A percentile compares a stretch with the other conserved stretches of the same genome.
Evolutionary conservation across 2,113 vertebrate species (phyloP).

Genomic region (Istiophorus platypterus): DNA sequence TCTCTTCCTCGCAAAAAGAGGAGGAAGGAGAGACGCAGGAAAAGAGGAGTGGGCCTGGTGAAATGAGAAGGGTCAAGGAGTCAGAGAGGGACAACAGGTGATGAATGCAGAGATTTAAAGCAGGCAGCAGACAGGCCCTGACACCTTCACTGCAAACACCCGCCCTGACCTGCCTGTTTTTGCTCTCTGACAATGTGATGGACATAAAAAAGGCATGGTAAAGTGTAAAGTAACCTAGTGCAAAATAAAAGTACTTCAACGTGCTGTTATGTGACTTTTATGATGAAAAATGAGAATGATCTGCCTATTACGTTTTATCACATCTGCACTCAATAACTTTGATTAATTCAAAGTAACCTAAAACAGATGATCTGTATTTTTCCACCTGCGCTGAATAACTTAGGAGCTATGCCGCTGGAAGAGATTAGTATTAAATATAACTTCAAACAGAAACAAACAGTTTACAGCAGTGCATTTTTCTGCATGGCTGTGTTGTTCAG

Average conservation of each 20-base stretch:
- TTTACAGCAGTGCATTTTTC: constrained; percentile 72
- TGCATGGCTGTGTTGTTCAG: constrained; percentile 72
- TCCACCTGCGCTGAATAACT: constrained; percentile 25
- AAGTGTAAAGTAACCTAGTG: constrained; percentile 9
- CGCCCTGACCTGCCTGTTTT: constrained; percentile 44
- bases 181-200: constrained; percentile 14
- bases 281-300: constrained; percentile 5
- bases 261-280: neutral
- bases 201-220: constrained; percentile 27
- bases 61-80: constrained; percentile 51
- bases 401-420: constrained; percentile 6
- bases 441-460: constrained; percentile 63
- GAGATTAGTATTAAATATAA: constrained; percentile 11
- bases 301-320: neutral
- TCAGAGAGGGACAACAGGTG: constrained; percentile 53
- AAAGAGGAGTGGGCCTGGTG: constrained; percentile 29
- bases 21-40: constrained; percentile 5
- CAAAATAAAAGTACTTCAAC: constrained; percentile 24
- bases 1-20: constrained; percentile 37
- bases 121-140: constrained; percentile 48
- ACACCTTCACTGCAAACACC: constrained; percentile 53
- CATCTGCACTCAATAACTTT: neutral
- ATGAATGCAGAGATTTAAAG: constrained; percentile 70
- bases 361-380: constrained; percentile 40
- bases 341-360: constrained; percentile 23